Conservation (phyloP, 2,888 invertebrate species). For the Patella ulyssiponensis region DNA sequence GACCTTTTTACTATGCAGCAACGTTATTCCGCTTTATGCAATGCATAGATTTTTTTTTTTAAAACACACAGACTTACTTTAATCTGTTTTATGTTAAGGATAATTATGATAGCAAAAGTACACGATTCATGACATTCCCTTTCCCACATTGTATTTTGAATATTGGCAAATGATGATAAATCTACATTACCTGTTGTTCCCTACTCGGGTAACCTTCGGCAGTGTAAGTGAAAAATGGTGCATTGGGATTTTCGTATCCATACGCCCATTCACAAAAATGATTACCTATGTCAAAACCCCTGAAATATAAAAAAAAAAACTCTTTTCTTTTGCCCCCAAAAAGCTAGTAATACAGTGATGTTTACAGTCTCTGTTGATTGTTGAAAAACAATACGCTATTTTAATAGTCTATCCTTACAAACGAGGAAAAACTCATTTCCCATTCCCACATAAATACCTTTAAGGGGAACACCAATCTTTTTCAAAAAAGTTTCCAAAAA, state of each 20-base stretch:
- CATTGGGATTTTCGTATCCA: constrained; percentile 60
- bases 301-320: constrained; percentile 40
- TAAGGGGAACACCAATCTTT: no score
- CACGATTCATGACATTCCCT: neutral
- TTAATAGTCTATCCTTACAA: no score
- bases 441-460: no score
- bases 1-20: no score
- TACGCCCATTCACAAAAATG: constrained; percentile 72
- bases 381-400: no score
- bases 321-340: neutral
- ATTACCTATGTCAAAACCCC: constrained; percentile 72
- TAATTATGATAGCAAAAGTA: no score
- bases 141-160: neutral
- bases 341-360: neutral
- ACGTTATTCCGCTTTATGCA: no score
- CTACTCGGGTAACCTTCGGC: constrained; percentile 81
- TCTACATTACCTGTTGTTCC: constrained; percentile 82
- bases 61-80: no score
- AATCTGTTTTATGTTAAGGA: no score
- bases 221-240: constrained; percentile 63
- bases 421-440: neutral
- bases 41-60: no score
- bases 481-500: no score
- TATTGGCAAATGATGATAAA: neutral
- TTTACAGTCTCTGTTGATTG: neutral